Percentiles rank a stretch among this genome's conserved stretches.
Evolutionary conservation across 2,888 invertebrate species (phyloP).

Genomic region (Nipponacmea schrenckii): DNA sequence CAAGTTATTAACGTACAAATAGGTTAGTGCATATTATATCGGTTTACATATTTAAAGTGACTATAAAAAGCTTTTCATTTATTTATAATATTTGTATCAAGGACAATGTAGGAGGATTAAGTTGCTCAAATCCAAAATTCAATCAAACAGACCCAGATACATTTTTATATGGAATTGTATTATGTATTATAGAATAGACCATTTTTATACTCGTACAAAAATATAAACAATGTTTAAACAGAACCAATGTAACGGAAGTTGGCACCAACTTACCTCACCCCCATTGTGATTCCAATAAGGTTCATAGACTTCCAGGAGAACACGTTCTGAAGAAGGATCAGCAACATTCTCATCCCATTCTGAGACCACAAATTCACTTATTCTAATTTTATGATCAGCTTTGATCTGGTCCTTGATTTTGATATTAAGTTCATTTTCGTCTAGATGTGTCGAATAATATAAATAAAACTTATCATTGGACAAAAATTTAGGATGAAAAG

Average conservation of each 20-base stretch:
- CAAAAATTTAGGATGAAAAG: slow-evolving; percentile 59
- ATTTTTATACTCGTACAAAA: too few relatives aligned
- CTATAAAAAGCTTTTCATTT: too few relatives aligned
- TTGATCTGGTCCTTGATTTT: neutral
- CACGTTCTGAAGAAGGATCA: slow-evolving; percentile 40
- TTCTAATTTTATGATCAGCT: slow-evolving; percentile 36
- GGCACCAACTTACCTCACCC: slow-evolving; percentile 54
- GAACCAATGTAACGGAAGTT: too few relatives aligned
- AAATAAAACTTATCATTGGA: slow-evolving; percentile 56
- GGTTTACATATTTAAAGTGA: too few relatives aligned
- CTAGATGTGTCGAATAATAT: slow-evolving; percentile 49
- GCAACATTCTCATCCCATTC: slow-evolving; percentile 43
- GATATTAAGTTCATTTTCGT: slow-evolving; percentile 14
- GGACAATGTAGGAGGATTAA: too few relatives aligned
- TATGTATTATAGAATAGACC: neutral
- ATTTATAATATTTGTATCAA: too few relatives aligned
- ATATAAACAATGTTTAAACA: too few relatives aligned
- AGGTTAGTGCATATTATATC: too few relatives aligned
- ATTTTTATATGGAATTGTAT: neutral
- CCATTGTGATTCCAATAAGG: slow-evolving; percentile 65
- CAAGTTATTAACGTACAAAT: too few relatives aligned
- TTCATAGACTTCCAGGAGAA: slow-evolving; percentile 53
- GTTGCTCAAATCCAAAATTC: too few relatives aligned
- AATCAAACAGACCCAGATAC: neutral
- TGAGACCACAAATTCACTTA: slow-evolving; percentile 47